Evolutionary conservation across 2,888 invertebrate genomes (phyloP).

Genomic region (Rotaria socialis): DNA sequence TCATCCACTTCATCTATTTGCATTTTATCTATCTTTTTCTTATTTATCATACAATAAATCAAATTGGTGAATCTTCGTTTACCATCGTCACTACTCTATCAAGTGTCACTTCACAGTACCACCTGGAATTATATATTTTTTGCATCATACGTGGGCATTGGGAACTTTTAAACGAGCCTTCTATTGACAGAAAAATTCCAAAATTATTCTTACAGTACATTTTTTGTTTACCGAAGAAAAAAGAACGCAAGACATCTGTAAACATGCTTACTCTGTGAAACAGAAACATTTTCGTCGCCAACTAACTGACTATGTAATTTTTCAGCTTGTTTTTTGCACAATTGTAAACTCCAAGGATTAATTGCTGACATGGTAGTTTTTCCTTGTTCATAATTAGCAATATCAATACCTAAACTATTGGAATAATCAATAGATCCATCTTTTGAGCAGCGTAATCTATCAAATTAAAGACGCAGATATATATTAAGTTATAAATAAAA

Average conservation of each 20-base stretch:
- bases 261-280: not conserved
- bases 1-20: no score
- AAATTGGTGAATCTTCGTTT: no score
- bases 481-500: not conserved
- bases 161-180: no score
- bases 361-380: not conserved
- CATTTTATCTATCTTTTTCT: no score
- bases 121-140: no score
- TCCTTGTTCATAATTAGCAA: conserved; percentile 19
- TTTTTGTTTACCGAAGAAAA: not conserved
- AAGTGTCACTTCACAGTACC: no score
- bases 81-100: no score
- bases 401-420: not conserved
- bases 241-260: no score
- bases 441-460: conserved; percentile 7
- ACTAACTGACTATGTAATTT: not conserved
- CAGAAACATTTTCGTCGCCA: not conserved
- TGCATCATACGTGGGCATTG: no score
- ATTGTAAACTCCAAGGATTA: conserved; percentile 24
- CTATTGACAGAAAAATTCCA: no score
- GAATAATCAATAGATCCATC: conserved; percentile 6
- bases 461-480: not conserved
- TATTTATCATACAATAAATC: no score
- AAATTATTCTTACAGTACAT: no score
- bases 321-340: conserved; percentile 25